These are phyloP conservation scores for Netelia melanura DNA, from an alignment of 2,888 invertebrate species.

Conservation along the genomic window DNA sequence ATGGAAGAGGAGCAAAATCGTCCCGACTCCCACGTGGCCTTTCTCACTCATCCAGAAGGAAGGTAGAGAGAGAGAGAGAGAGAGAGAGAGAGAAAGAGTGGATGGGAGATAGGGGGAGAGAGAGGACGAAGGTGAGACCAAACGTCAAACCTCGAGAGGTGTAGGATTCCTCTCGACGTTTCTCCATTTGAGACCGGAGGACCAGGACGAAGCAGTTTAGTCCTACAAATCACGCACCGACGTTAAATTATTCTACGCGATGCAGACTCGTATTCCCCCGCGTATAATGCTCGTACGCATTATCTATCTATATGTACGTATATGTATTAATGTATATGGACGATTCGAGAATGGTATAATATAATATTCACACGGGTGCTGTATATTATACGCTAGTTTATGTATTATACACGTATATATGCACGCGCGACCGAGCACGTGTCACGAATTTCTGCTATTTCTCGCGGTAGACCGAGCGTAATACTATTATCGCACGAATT, in stretches of 20 bases:
- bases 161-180: conserved; percentile 24
- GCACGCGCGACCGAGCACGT: conserved; percentile 20
- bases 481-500: conserved; percentile 24
- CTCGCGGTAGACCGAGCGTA: conserved; percentile 22
- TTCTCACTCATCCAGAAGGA: too few relatives aligned
- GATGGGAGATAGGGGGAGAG: background rate
- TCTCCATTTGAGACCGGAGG: conserved; percentile 21
- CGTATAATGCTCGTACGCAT: conserved; percentile 6
- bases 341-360: conserved; percentile 3
- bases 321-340: background rate
- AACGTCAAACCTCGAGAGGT: conserved; percentile 60
- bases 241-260: conserved; percentile 64
- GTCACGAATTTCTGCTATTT: conserved; percentile 37
- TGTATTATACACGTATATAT: conserved; percentile 16
- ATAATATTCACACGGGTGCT: conserved; percentile 34
- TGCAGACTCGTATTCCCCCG: conserved; percentile 20
- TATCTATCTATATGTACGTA: background rate
- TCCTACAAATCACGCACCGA: conserved; percentile 53
- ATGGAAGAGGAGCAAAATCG: background rate
- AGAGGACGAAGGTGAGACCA: conserved; percentile 1
- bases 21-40: too few relatives aligned
- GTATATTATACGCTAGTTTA: conserved; percentile 40
- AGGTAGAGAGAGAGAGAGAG: background rate
- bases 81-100: background rate
- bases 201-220: conserved; percentile 46